These are phyloP conservation scores for Callospermophilus lateralis DNA, from an alignment of 2,113 vertebrate species.

Conservation along the genomic window DNA sequence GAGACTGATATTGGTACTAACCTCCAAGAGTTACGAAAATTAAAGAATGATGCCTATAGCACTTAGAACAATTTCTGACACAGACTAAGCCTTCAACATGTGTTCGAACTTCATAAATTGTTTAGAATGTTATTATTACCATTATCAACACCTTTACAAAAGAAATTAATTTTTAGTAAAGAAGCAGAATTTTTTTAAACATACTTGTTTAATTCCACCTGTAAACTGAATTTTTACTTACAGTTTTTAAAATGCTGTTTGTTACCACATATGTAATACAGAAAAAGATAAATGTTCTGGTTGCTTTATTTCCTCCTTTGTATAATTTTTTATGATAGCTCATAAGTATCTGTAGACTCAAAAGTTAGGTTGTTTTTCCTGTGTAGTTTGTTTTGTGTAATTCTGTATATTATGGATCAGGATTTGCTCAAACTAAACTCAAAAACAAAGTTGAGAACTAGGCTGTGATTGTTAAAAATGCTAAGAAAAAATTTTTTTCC, in stretches of 20 bases:
- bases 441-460: background rate
- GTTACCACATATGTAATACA: background rate
- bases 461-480: background rate
- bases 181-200: constrained; percentile 11
- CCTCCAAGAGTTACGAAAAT: background rate
- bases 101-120: background rate
- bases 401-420: background rate
- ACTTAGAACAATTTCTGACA: background rate
- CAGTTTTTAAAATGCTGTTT: constrained; percentile 1
- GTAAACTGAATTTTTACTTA: constrained; percentile 8
- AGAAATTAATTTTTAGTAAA: constrained; percentile 34
- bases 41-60: background rate
- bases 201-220: background rate
- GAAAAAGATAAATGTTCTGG: background rate
- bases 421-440: constrained; percentile 6
- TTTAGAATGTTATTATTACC: background rate
- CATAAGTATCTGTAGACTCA: background rate
- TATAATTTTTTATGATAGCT: background rate
- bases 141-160: background rate
- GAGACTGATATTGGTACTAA: background rate
- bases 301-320: background rate
- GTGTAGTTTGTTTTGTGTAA: background rate
- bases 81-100: background rate
- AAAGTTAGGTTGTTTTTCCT: background rate
- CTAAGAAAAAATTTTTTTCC: background rate